These are phyloP conservation scores for Choreutis nemorana DNA, from an alignment of 2,888 invertebrate species.

Conservation along the genomic window DNA sequence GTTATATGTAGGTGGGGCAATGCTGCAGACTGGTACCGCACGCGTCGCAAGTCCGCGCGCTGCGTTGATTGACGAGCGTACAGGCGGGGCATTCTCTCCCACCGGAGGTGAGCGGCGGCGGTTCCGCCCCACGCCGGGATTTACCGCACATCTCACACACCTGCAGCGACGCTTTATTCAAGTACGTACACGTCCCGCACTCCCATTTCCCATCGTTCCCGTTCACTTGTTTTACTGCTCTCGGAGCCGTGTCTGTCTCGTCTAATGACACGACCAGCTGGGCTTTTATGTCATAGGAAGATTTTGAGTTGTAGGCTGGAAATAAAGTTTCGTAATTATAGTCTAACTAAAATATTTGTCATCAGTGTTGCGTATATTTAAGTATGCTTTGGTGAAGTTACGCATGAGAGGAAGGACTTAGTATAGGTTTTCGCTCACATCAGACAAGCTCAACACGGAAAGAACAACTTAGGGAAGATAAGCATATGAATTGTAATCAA, in stretches of 20 bases:
- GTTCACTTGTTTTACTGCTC: conserved; percentile 25
- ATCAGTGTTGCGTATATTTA: neutral
- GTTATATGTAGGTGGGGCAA: conserved; percentile 80
- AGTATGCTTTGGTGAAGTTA: too few relatives aligned
- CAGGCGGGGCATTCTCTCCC: conserved; percentile 79
- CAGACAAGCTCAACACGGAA: too few relatives aligned
- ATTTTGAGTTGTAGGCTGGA: conserved; percentile 23
- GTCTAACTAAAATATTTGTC: neutral
- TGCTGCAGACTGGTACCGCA: conserved; percentile 73
- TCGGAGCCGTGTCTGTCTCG: conserved; percentile 34
- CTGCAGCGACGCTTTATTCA: conserved; percentile 59
- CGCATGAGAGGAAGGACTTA: too few relatives aligned
- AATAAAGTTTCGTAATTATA: too few relatives aligned
- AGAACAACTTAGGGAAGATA: too few relatives aligned
- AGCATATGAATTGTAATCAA: too few relatives aligned
- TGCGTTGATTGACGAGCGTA: conserved; percentile 76
- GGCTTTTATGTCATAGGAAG: conserved; percentile 43
- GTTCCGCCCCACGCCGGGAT: conserved; percentile 66
- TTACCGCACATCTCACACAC: conserved; percentile 83
- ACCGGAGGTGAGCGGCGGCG: conserved; percentile 73
- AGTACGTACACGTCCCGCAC: conserved; percentile 75
- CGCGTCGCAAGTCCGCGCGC: conserved; percentile 71
- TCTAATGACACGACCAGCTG: conserved; percentile 52
- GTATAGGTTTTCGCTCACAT: too few relatives aligned
- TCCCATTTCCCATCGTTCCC: conserved; percentile 65